phyloP scores from a whole-genome alignment of 2,113 vertebrate genomes.

The Carassius carassius region DNA sequence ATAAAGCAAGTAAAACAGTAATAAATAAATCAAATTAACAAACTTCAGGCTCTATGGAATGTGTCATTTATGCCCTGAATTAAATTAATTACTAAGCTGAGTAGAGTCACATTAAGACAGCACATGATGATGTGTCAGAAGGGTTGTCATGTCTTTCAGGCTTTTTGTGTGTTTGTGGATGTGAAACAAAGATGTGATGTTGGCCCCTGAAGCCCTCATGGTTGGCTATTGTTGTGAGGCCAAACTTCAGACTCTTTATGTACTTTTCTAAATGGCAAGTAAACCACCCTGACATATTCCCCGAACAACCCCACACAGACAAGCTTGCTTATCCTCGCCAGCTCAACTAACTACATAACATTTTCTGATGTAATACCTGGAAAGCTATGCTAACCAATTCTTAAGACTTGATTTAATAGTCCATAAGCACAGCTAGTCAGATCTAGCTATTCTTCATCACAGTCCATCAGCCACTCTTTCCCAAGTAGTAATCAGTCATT shows the following conservation, averaged over 20 bases:
- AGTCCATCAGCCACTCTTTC: background rate
- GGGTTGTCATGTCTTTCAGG: constrained; percentile 71
- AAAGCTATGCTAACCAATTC: constrained; percentile 8
- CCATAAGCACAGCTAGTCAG: background rate
- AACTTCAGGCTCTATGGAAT: constrained; percentile 34
- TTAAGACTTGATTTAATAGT: background rate
- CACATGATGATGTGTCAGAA: constrained; percentile 45
- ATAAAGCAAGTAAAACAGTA: no score
- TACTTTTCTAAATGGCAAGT: constrained; percentile 28
- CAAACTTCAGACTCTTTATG: constrained; percentile 30
- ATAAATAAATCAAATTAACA: background rate
- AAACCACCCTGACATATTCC: constrained; percentile 22
- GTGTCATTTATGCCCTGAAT: constrained; percentile 71
- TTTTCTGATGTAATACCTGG: constrained; percentile 28
- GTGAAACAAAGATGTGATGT: constrained; percentile 28
- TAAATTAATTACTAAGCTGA: constrained; percentile 68
- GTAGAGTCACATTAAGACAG: constrained; percentile 65
- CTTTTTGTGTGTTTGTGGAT: constrained; percentile 51
- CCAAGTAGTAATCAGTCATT: background rate
- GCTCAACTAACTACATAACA: background rate
- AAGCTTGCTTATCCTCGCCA: constrained; percentile 11
- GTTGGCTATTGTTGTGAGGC: constrained; percentile 18
- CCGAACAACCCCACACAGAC: constrained; percentile 7
- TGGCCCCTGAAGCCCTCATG: constrained; percentile 28
- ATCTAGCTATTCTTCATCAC: background rate